Conservation (phyloP, 2,888 invertebrate species). For the Hirtodrosophila alboralis region DNA sequence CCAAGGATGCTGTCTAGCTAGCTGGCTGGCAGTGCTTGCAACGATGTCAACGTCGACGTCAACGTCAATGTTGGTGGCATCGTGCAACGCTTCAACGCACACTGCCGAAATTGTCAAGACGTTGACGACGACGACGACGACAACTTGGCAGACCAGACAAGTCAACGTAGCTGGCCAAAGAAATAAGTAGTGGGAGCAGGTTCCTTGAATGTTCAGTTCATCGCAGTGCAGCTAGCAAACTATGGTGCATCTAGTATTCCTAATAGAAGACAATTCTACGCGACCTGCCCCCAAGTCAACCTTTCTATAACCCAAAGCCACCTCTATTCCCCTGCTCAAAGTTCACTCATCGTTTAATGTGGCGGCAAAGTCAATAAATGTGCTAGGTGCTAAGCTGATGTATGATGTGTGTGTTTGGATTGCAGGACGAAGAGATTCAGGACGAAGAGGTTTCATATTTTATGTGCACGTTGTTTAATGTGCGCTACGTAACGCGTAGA, state of each 20-base stretch:
- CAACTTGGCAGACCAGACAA: constrained; percentile 22
- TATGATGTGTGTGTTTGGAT: constrained; percentile 2
- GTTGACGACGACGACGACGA: constrained; percentile 28
- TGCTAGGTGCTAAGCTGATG: constrained; percentile 53
- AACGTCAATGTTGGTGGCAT: constrained; percentile 14
- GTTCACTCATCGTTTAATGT: constrained; percentile 55
- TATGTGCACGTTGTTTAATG: too few relatives aligned
- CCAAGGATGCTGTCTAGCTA: constrained; percentile 74
- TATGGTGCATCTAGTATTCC: constrained; percentile 62
- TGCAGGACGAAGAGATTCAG: constrained; percentile 2
- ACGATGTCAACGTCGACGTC: constrained; percentile 2
- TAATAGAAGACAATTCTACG: constrained; percentile 22
- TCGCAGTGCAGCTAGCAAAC: constrained; percentile 45
- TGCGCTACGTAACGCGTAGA: constrained; percentile 1
- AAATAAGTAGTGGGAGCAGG: neutral
- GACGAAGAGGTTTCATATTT: too few relatives aligned
- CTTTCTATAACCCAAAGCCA: too few relatives aligned
- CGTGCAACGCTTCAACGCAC: constrained; percentile 65
- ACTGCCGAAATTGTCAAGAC: constrained; percentile 74
- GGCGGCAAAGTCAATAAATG: constrained; percentile 75
- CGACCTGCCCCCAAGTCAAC: neutral
- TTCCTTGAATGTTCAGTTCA: constrained; percentile 3
- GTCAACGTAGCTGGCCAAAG: constrained; percentile 1
- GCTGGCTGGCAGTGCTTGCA: constrained; percentile 16
- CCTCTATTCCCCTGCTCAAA: too few relatives aligned